These are phyloP conservation scores for Pristionchus mayeri DNA, from an alignment of 2,888 invertebrate genomes.

Conservation along the genomic window DNA sequence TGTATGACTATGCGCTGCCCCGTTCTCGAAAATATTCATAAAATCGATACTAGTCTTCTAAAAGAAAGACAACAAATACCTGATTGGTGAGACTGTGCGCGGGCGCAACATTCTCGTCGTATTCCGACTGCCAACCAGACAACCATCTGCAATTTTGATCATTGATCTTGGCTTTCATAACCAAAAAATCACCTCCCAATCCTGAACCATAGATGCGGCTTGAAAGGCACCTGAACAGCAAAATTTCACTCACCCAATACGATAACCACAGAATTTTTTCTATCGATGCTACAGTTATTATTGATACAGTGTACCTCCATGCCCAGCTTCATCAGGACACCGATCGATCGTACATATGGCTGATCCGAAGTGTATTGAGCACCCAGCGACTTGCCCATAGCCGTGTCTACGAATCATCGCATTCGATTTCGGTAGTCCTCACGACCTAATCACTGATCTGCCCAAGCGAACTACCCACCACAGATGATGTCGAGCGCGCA, in stretches of 20 bases:
- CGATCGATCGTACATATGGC: conserved; percentile 18
- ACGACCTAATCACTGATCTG: background rate
- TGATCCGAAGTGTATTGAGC: conserved; percentile 27
- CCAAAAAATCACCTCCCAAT: background rate
- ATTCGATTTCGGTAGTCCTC: background rate
- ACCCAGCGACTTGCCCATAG: conserved; percentile 33
- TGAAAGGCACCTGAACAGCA: background rate
- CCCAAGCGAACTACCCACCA: conserved; percentile 9
- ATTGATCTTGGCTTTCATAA: background rate
- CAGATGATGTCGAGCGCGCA: conserved; percentile 78
- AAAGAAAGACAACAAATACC: background rate
- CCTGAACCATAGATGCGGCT: conserved; percentile 16
- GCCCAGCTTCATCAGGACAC: background rate
- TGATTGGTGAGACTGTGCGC: conserved; percentile 34
- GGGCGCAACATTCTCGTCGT: background rate
- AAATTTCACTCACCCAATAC: background rate
- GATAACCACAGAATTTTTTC: background rate
- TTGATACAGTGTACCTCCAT: background rate
- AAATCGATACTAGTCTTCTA: too few species aligned
- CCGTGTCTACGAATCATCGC: background rate
- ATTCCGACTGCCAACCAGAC: conserved; percentile 5
- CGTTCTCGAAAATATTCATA: background rate
- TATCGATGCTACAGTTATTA: background rate
- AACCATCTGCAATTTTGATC: conserved; percentile 41
- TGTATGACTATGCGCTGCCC: too few species aligned